These are phyloP conservation scores for Rhodinocichla rosea DNA, from an alignment of 2,113 vertebrate species.

Conservation along the genomic window DNA sequence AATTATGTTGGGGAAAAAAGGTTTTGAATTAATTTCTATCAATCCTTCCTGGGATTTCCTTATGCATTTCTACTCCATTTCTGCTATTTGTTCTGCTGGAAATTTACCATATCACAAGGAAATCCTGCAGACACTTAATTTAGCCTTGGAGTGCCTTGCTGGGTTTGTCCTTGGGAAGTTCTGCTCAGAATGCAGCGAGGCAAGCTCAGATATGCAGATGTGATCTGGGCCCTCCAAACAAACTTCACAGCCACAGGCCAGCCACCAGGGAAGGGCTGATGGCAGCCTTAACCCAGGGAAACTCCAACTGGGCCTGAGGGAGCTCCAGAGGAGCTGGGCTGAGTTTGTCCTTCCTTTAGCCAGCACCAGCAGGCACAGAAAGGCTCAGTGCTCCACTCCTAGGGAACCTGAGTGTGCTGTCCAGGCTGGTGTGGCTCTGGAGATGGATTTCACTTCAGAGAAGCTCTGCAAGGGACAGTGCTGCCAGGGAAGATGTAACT, in stretches of 20 bases:
- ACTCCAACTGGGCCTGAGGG: neutral
- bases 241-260: neutral
- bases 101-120: neutral
- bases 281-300: neutral
- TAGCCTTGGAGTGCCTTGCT: neutral
- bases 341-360: neutral
- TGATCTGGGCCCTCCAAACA: neutral
- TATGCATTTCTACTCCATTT: neutral
- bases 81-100: constrained; percentile 12
- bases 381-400: neutral
- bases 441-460: neutral
- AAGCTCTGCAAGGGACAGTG: neutral
- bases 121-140: neutral
- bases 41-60: neutral
- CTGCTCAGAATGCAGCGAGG: neutral
- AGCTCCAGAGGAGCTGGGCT: neutral
- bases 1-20: neutral
- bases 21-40: neutral
- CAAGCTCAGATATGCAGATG: neutral
- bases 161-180: neutral
- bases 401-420: rapidly evolving
- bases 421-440: neutral
- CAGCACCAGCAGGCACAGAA: rapidly evolving
- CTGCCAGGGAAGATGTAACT: neutral
- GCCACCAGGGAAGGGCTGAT: neutral